Conservation (phyloP, 2,888 invertebrate species). For the Linnaemya tessellans region DNA sequence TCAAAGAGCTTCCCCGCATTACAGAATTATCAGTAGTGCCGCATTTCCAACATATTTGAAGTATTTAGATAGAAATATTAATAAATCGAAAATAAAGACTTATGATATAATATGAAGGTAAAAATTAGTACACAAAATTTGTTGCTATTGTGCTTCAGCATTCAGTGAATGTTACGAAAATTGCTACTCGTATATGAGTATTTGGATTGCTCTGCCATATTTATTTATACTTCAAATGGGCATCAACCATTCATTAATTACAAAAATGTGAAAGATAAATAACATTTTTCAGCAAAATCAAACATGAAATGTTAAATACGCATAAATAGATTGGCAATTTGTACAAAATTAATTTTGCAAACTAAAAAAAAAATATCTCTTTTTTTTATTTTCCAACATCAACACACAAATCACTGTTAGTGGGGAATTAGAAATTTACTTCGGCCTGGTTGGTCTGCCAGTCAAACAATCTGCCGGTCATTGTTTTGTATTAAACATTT, state of each 20-base stretch:
- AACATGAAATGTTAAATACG: slow-evolving; percentile 16
- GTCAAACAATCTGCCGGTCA: neutral
- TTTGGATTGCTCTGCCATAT: no score
- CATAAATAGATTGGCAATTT: neutral
- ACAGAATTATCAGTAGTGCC: no score
- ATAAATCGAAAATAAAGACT: no score
- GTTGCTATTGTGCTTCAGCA: no score
- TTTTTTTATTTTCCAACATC: neutral
- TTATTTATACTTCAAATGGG: no score
- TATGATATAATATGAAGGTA: no score
- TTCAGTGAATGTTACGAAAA: no score
- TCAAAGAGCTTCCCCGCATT: no score
- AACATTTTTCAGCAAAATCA: neutral
- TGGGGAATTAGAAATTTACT: neutral
- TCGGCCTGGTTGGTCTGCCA: neutral
- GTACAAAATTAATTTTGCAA: slow-evolving; percentile 21
- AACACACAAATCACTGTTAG: neutral
- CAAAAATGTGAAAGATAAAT: neutral
- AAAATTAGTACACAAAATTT: no score
- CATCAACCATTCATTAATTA: neutral
- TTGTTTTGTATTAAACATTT: slow-evolving; percentile 42
- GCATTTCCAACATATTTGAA: no score
- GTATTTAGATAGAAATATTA: no score
- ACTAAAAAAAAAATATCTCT: neutral
- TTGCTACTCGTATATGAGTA: no score